Conservation (phyloP, 1,140 invertebrate species). For the Pentalonia nigronervosa region DNA sequence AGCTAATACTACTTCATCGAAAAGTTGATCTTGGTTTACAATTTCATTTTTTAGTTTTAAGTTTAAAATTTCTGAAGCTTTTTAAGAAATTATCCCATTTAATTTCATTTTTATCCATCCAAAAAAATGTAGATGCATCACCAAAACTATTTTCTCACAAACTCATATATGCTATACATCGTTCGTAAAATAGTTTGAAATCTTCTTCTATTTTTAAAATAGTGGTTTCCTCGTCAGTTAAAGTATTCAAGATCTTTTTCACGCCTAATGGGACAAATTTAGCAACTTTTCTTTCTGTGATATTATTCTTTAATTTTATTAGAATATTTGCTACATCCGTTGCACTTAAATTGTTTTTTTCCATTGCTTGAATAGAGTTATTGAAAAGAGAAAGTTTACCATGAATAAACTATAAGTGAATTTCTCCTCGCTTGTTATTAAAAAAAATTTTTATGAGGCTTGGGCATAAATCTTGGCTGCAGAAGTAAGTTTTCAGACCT, state of each 20-base stretch:
- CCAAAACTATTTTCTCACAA: neutral
- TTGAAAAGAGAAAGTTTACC: neutral
- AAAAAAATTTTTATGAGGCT: neutral
- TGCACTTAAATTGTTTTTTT: neutral
- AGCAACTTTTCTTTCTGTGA: neutral
- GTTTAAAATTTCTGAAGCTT: too few relatives aligned
- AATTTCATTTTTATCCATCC: too few relatives aligned
- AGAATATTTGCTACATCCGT: neutral
- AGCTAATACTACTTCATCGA: too few relatives aligned
- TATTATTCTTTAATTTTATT: neutral
- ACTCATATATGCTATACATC: slow-evolving; percentile 1
- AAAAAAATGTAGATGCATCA: neutral
- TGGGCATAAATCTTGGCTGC: neutral
- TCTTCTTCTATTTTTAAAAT: neutral
- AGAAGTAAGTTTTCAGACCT: neutral
- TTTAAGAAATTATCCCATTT: too few relatives aligned
- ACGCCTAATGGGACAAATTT: neutral
- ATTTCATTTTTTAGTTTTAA: neutral
- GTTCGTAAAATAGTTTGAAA: neutral
- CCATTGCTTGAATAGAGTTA: neutral
- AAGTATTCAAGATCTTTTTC: neutral
- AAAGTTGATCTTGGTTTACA: too few relatives aligned
- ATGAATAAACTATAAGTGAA: neutral
- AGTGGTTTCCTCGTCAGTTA: neutral
- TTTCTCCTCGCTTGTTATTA: neutral